A percentile compares a stretch with the other conserved stretches of the same genome.
phyloP scores from a whole-genome alignment of 2,113 vertebrate species.

The Heterochromis multidens region DNA sequence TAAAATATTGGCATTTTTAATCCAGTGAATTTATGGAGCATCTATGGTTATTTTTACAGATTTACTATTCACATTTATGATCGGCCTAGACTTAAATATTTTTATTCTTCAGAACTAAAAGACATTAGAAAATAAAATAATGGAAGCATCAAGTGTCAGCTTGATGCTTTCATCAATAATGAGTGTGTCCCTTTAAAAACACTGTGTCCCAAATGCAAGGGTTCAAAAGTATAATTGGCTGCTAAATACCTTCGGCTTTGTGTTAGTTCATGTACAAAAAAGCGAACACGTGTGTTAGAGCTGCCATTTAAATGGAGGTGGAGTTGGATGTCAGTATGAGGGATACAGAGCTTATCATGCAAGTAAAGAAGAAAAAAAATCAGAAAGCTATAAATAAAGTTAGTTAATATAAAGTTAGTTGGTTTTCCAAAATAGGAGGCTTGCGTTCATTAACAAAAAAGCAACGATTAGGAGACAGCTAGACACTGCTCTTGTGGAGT shows the following conservation, averaged over 20 bases:
- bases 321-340: background rate
- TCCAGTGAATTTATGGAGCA: background rate
- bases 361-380: background rate
- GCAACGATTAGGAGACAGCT: background rate
- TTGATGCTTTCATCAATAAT: background rate
- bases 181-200: background rate
- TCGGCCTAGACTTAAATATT: no score
- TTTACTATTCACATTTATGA: no score
- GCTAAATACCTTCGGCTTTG: background rate
- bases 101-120: no score
- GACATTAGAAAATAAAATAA: background rate
- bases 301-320: background rate
- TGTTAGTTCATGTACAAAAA: background rate
- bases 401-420: no score
- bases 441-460: background rate
- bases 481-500: background rate
- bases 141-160: background rate
- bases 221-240: background rate
- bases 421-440: background rate
- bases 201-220: background rate
- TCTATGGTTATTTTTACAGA: no score
- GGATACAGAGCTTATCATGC: background rate
- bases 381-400: background rate
- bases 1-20: background rate
- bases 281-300: background rate